Percentiles rank a stretch among this genome's conserved stretches.
Evolutionary conservation across 2,113 vertebrate species (phyloP).

Genomic region (Labeo rohita): DNA sequence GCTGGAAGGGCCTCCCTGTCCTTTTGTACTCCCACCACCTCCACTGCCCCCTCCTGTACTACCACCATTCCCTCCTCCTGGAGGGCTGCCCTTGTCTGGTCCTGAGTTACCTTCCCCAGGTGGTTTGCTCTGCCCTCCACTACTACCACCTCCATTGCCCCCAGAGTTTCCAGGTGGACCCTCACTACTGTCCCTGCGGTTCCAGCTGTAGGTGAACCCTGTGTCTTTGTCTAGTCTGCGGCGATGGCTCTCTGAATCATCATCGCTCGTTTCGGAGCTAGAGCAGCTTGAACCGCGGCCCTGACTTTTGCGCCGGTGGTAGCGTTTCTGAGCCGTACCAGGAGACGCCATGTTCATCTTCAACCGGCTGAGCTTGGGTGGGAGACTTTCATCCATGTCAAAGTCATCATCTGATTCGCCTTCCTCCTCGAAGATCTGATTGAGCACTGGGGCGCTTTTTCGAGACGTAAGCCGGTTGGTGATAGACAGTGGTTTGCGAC

Average conservation of each 20-base stretch:
- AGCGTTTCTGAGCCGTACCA: slow-evolving; percentile 88
- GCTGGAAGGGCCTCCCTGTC: slow-evolving; percentile 81
- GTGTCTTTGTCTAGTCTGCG: slow-evolving; percentile 89
- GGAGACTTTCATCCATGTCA: slow-evolving; percentile 92
- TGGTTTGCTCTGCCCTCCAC: slow-evolving; percentile 83
- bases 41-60: slow-evolving; percentile 79
- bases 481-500: slow-evolving; percentile 90
- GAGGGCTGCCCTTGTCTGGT: slow-evolving; percentile 82
- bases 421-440: slow-evolving; percentile 98
- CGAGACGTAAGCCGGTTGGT: slow-evolving; percentile 93
- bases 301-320: slow-evolving; percentile 92
- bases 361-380: slow-evolving; percentile 92
- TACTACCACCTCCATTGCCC: slow-evolving; percentile 74
- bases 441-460: slow-evolving; percentile 94
- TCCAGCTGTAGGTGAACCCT: slow-evolving; percentile 87
- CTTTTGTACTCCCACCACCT: slow-evolving; percentile 71
- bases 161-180: slow-evolving; percentile 91
- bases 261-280: slow-evolving; percentile 96
- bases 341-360: slow-evolving; percentile 96
- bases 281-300: slow-evolving; percentile 94
- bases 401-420: slow-evolving; percentile 95
- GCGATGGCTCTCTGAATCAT: slow-evolving; percentile 92
- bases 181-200: slow-evolving; percentile 91
- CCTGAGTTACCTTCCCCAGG: slow-evolving; percentile 76
- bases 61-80: slow-evolving; percentile 77